Evolutionary conservation across 2,888 invertebrate species (phyloP), one percentile per base, ranked within the genome.

Genomic region (Apamea sordens): DNA sequence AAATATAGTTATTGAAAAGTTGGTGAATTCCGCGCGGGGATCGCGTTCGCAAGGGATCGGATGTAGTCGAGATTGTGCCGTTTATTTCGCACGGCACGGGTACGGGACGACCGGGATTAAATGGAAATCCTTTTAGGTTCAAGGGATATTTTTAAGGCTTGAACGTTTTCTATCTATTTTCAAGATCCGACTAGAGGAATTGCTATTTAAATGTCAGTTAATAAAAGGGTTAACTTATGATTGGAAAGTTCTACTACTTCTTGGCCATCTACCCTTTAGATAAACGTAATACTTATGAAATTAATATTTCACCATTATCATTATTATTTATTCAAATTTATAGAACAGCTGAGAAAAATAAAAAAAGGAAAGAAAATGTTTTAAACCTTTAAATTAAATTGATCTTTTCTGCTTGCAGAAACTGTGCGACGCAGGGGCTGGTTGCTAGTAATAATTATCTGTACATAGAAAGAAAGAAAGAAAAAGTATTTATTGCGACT

Each of bases 1-100:
- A 78, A 85, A 81, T 82, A 84, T 74, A 73, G 74, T 82, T 83
- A 83, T 86, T 84, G 82, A 82, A 84, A 82, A 84, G 82, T 86
- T 86, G 73, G 74, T n/a, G 32, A 81, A 76, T 82, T 82, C 75
- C 70, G 71, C 72, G 59, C 67, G n/a, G 70, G 71, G 71, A 83
- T 81, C 75, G 77, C 72, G 36, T 74, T 71, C 69, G 56, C 28
- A 67, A 36, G 53, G 70, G 44, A 79, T 71, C 56, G 75, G 64
- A 81, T 80, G 73, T 71, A 67, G 64, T 69, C 75, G 67, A 70
- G 32, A 77, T 67, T 70, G 72, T 50, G 28, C 6, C 64, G 21
- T 80, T 88, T 84, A 86, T 59, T 36, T 21, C 11, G 1, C 13
- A 76, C 82, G 86, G 67, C 36, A 84, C 73, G 80, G 13, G 18